Percentiles rank a stretch among this genome's conserved stretches.
Conservation (phyloP, 2,888 invertebrate genomes). For the Aphodius sticticus region DNA sequence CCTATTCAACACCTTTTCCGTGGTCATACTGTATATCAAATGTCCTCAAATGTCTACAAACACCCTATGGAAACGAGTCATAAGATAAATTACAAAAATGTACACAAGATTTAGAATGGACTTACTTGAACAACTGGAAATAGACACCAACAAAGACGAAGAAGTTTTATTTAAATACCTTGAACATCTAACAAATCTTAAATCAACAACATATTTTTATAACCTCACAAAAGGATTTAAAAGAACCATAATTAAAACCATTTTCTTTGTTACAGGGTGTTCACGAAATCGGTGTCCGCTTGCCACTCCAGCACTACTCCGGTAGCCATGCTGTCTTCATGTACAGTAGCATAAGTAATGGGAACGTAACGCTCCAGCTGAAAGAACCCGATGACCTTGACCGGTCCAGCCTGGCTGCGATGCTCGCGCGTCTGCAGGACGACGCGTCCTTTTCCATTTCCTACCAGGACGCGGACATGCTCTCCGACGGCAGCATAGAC, state of each 20-base stretch:
- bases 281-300: slow-evolving; percentile 61
- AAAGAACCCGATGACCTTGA: slow-evolving; percentile 66
- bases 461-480: slow-evolving; percentile 78
- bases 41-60: too few relatives aligned
- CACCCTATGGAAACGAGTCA: too few relatives aligned
- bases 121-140: too few relatives aligned
- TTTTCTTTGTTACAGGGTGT: slow-evolving; percentile 53
- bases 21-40: too few relatives aligned
- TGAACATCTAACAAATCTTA: too few relatives aligned
- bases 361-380: slow-evolving; percentile 70
- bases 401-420: slow-evolving; percentile 59
- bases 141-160: too few relatives aligned
- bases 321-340: slow-evolving; percentile 72
- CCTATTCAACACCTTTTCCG: too few relatives aligned
- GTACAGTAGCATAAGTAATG: slow-evolving; percentile 74
- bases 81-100: too few relatives aligned
- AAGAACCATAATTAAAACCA: not conserved
- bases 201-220: too few relatives aligned
- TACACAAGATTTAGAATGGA: too few relatives aligned
- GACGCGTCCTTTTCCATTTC: slow-evolving; percentile 76
- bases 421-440: slow-evolving; percentile 64
- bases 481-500: slow-evolving; percentile 67
- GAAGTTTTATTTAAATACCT: too few relatives aligned
- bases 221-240: too few relatives aligned
- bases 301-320: slow-evolving; percentile 64